Conservation (phyloP, 2,888 invertebrate genomes). For the Tholera decimalis region DNA sequence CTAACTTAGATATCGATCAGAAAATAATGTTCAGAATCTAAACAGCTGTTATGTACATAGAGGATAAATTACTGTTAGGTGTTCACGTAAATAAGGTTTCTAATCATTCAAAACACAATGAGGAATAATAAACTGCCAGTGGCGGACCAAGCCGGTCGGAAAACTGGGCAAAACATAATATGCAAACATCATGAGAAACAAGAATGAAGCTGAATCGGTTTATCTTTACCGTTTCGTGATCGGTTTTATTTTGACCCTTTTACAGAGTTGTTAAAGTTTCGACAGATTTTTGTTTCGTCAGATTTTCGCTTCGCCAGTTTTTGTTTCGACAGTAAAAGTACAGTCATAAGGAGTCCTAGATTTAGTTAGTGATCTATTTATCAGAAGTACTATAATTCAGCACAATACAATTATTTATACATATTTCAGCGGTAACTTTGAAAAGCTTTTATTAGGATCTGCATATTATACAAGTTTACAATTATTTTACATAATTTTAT, state of each 20-base stretch:
- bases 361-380: too few relatives aligned
- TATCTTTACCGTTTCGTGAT: neutral
- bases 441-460: too few relatives aligned
- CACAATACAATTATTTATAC: too few relatives aligned
- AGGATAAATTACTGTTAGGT: neutral
- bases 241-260: neutral
- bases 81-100: neutral
- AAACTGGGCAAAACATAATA: neutral
- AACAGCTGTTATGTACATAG: neutral
- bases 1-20: neutral
- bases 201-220: neutral
- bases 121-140: neutral
- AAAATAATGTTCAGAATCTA: neutral
- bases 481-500: too few relatives aligned
- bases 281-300: too few relatives aligned
- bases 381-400: too few relatives aligned
- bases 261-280: too few relatives aligned
- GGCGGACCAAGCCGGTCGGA: neutral
- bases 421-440: too few relatives aligned
- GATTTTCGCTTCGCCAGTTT: too few relatives aligned
- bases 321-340: too few relatives aligned
- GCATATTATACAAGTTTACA: too few relatives aligned
- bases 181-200: neutral
- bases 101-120: neutral
- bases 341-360: too few relatives aligned